Conservation (phyloP, 2,888 invertebrate species). For the Yponomeuta evonymella region DNA sequence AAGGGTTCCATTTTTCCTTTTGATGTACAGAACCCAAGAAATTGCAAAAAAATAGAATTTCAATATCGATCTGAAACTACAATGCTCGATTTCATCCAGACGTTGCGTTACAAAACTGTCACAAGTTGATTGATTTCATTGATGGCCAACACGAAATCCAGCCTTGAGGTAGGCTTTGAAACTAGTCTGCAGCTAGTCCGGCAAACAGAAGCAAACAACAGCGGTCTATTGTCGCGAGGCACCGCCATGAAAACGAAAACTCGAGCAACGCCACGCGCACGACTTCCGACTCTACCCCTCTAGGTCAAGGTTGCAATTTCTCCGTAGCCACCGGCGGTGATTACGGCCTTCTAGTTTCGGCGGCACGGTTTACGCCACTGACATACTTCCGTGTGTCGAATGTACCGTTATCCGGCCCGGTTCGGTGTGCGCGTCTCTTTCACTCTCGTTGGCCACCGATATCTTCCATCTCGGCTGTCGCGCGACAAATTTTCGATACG, state of each 20-base stretch:
- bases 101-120: not conserved
- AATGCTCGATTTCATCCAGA: not conserved
- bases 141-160: not conserved
- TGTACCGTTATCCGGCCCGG: constrained; percentile 72
- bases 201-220: constrained; percentile 57
- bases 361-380: constrained; percentile 64
- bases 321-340: constrained; percentile 31
- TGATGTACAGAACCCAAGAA: no score
- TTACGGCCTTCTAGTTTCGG: constrained; percentile 48
- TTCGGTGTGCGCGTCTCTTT: constrained; percentile 62
- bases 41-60: not conserved
- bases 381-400: constrained; percentile 67
- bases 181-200: constrained; percentile 47
- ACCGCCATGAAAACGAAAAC: constrained; percentile 74
- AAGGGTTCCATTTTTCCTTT: no score
- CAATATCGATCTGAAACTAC: not conserved
- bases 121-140: not conserved
- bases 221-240: constrained; percentile 60
- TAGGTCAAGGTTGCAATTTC: constrained; percentile 62
- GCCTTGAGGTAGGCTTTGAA: constrained; percentile 49
- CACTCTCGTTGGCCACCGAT: constrained; percentile 55
- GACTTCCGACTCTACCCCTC: constrained; percentile 41
- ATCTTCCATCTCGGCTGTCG: constrained; percentile 51
- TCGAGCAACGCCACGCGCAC: constrained; percentile 32
- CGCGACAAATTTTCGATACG: constrained; percentile 74